Evolutionary conservation across 2,113 vertebrate species (phyloP).

Genomic region (Tor tambroides): DNA sequence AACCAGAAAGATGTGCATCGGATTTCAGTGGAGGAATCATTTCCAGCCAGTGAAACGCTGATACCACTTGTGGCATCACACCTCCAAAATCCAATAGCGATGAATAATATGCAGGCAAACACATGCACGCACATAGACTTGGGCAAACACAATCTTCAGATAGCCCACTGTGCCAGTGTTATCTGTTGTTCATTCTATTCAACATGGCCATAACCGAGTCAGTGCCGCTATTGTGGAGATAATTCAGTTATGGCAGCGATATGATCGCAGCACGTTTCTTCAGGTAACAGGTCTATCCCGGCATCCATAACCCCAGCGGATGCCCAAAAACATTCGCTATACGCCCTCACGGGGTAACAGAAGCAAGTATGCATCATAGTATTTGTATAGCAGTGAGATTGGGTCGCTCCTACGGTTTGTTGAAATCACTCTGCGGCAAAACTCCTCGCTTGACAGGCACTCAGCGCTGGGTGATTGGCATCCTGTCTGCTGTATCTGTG

Average conservation of each 20-base stretch:
- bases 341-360: background rate
- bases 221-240: slow-evolving; percentile 30
- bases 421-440: slow-evolving; percentile 27
- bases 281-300: slow-evolving; percentile 9
- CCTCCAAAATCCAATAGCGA: slow-evolving; percentile 1
- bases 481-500: slow-evolving; percentile 21
- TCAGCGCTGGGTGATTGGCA: slow-evolving; percentile 28
- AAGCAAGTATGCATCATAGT: slow-evolving; percentile 10
- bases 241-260: slow-evolving; percentile 29
- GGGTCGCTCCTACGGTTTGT: background rate
- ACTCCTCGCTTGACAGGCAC: slow-evolving; percentile 28
- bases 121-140: slow-evolving; percentile 8
- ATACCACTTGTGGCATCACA: slow-evolving; percentile 20
- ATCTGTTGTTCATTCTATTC: slow-evolving; percentile 37
- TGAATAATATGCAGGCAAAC: slow-evolving; percentile 9
- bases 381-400: slow-evolving; percentile 11
- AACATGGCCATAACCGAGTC: slow-evolving; percentile 29
- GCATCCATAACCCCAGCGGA: background rate
- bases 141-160: slow-evolving; percentile 32
- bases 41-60: slow-evolving; percentile 1
- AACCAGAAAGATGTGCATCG: background rate
- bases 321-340: background rate
- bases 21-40: background rate
- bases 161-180: slow-evolving; percentile 15
- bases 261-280: background rate